These are phyloP conservation scores for Dryobotodes eremita DNA, from an alignment of 2,888 invertebrate genomes.

Conservation along the genomic window DNA sequence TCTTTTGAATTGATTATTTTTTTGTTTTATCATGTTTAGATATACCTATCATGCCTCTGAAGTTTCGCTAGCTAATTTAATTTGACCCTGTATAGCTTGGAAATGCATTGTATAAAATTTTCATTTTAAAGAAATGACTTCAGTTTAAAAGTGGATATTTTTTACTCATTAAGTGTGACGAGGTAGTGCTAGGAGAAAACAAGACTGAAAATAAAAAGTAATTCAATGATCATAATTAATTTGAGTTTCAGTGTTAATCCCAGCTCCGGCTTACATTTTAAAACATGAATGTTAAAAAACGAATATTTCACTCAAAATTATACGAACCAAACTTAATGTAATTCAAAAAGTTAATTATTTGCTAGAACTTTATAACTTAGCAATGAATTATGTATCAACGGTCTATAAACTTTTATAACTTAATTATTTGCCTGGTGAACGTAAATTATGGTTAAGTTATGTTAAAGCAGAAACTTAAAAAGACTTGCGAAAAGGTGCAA, in stretches of 20 bases:
- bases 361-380: slow-evolving; percentile 43
- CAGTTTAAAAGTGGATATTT: background rate
- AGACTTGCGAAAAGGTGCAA: slow-evolving; percentile 49
- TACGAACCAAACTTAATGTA: slow-evolving; percentile 4
- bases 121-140: too few species aligned
- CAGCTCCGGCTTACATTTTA: background rate
- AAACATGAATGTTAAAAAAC: background rate
- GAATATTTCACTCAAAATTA: slow-evolving; percentile 10
- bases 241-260: background rate
- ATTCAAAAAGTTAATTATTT: slow-evolving; percentile 44
- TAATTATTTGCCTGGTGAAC: slow-evolving; percentile 59
- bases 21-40: too few species aligned
- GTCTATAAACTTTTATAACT: slow-evolving; percentile 61
- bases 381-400: slow-evolving; percentile 54
- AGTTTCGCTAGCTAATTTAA: too few species aligned
- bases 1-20: too few species aligned
- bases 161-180: background rate
- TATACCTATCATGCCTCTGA: too few species aligned
- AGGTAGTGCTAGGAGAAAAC: background rate
- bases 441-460: slow-evolving; percentile 43
- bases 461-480: slow-evolving; percentile 40
- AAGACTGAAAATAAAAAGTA: background rate
- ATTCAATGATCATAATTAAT: background rate
- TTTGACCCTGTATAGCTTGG: background rate
- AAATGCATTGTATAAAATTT: background rate